Conservation (phyloP, 2,797 vertebrate species). For the Cryptoprocta ferox region DNA sequence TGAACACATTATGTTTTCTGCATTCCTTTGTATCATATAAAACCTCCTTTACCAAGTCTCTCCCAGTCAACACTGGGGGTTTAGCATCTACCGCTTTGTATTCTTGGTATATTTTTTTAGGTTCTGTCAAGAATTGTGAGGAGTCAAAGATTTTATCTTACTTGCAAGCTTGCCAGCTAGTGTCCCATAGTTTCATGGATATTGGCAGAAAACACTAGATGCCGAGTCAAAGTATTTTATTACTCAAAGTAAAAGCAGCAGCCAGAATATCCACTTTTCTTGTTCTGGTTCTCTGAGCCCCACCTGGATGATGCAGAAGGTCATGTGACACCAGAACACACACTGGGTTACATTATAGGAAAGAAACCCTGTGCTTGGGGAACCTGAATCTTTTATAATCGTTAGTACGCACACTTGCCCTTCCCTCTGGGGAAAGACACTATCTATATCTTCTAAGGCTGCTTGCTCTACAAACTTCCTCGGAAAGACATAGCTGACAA, state of each 20-base stretch:
- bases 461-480: neutral
- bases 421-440: neutral
- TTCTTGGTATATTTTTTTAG: neutral
- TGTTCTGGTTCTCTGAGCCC: neutral
- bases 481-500: neutral
- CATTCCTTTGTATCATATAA: neutral
- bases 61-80: neutral
- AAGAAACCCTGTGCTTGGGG: neutral
- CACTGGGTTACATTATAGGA: neutral
- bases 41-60: neutral
- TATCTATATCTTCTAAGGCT: neutral
- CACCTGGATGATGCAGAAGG: neutral
- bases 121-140: neutral
- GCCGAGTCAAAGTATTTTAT: neutral
- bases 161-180: neutral
- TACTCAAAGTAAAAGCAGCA: neutral
- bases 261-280: neutral
- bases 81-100: neutral
- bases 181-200: neutral
- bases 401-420: neutral
- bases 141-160: neutral
- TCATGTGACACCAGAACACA: neutral
- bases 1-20: neutral
- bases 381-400: neutral
- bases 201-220: neutral